Conservation (phyloP, 2,113 vertebrate genomes). For the Asarcornis scutulata region DNA sequence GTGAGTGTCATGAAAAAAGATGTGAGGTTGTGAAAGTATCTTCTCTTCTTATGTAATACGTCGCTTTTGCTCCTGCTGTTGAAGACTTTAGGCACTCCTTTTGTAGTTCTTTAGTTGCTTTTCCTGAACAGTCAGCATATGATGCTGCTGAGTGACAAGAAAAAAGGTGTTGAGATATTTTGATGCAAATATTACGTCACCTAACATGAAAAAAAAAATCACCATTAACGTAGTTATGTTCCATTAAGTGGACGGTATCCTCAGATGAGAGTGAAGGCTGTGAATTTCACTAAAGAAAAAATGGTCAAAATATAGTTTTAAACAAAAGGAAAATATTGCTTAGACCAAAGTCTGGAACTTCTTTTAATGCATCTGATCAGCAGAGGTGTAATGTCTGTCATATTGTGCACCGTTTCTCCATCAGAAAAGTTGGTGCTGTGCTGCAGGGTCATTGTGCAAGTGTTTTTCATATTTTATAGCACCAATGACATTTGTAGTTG, state of each 20-base stretch:
- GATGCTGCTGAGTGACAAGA: slow-evolving; percentile 18
- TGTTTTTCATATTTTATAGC: not conserved
- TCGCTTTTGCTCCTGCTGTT: not conserved
- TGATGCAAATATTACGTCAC: not conserved
- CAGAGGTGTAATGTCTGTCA: not conserved
- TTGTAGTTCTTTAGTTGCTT: not conserved
- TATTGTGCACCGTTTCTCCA: not conserved
- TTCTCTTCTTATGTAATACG: not conserved
- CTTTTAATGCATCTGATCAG: not conserved
- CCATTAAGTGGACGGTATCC: not conserved
- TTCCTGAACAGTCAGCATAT: not conserved
- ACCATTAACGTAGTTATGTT: not conserved
- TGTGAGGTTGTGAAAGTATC: not conserved
- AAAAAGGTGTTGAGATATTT: not conserved
- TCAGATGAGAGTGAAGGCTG: not conserved
- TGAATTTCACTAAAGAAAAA: not conserved
- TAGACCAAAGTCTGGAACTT: not conserved
- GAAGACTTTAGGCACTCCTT: not conserved
- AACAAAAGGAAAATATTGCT: not conserved
- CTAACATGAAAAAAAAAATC: not conserved
- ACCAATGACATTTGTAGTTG: not conserved
- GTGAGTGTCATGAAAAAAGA: not conserved
- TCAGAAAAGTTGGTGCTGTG: not conserved
- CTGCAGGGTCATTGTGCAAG: not conserved
- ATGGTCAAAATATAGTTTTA: not conserved